Evolutionary conservation across 2,113 vertebrate genomes (phyloP), one percentile per base, ranked within the genome.

Genomic region (Syngnathus floridae): DNA sequence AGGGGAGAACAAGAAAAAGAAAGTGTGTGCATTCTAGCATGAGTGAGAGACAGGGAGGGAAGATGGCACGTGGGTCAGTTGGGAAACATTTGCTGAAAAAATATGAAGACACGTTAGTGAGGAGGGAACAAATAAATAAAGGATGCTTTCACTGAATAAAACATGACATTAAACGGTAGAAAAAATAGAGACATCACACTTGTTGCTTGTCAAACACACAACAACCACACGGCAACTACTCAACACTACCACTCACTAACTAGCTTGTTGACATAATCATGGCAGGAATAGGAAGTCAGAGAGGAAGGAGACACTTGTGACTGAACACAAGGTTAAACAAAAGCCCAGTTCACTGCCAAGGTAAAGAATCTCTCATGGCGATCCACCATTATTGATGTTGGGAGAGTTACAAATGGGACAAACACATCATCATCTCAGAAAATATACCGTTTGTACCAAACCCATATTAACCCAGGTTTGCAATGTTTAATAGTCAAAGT

Each of bases 141-240:
- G 64, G 48, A 88, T 86, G 86, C 84, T 83, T 72, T 69, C 54
- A 62, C 70, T 91, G 84, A 90, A 90, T 90, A 86, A 89, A 90
- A 88, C 72, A 90, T 89, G 72, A 75, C 62, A 71, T 61, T 86
- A 90, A 91, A 88, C 71, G 54, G 74, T 73, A 31, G 65, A 17
- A 66, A 72, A 70, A 67, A 81, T 70, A 62, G 78, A 74, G 76
- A 80, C 70, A 60, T 65, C 73, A 66, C 65, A 54, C 16, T 70
- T 40, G 36, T n/a, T 26, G 60, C 49, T 10, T 69, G 72, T 73
- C 69, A 72, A 76, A 59, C 36, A 57, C 55, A 38, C 35, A 37
- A 19, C 14, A 40, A 11, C 17, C 57, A 38, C 57, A 13, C 6
- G 35, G 31, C 31, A 36, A 7, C 0, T 54, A 58, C 8, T 37